Base-by-base conservation (phyloP, 2,113 vertebrate genomes). In the Gobio gobio region DNA sequence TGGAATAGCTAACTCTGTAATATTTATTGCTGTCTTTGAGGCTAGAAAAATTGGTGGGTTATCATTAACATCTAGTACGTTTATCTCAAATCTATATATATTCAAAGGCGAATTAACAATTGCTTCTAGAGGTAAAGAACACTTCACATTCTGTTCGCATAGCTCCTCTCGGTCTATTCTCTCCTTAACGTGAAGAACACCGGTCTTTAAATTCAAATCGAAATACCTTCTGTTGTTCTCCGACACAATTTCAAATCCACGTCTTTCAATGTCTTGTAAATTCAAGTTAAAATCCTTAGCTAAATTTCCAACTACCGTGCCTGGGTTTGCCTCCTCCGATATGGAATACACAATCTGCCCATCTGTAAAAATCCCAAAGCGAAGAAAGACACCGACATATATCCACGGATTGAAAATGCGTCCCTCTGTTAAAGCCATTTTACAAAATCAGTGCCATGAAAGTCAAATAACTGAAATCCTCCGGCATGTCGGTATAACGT, bases 1-100 rank as follows among this genome's bases (percentile, higher is more conserved):
- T 12, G 89, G 43, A 13, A 86, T 87, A 0, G 93, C 91, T 0
- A 0, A 91, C 33, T 96, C 95, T 0, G 82, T 82, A 8, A 96
- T 92, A 78, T 94, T 93, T n/a, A 96, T 40, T 0, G 2, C 43
- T 66, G 18, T 84, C 5, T 74, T 70, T 6, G 78, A 14, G 0
- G 20, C 64, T 3, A 10, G 56, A 75, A 90, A 90, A 24, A 20
- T 13, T 16, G 90, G 87, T 4, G 88, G 22, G 59, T 89, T 89
- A 78, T 90, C 90, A 49, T 90, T 90, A 36, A 89, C 40, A 72
- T 90, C 90, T 10, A 85, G 8, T 2, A 90, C 43, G 13, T 89
- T 88, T 36, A 90, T 24, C n/a, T 90, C 90, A 63, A 90, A 82
- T 58, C 90, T 84, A 66, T 86, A 86, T 20, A 90, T 79, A 24